Percentiles rank a stretch among this genome's conserved stretches.
These are phyloP conservation scores for Synanthedon myopaeformis DNA, from an alignment of 2,888 invertebrate genomes.

Conservation along the genomic window DNA sequence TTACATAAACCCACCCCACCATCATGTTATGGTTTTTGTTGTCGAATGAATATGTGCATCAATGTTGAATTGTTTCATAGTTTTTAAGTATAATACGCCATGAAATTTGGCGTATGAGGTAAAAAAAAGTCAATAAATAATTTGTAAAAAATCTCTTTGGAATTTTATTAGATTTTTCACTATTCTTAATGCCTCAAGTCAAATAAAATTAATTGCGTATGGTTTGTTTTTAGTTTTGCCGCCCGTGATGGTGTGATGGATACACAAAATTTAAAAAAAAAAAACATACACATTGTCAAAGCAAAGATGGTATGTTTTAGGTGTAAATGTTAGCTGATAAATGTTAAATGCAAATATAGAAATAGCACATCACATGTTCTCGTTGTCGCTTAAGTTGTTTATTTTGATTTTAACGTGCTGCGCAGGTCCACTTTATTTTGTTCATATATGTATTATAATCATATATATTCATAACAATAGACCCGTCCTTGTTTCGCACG, in stretches of 20 bases:
- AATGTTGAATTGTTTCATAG: too few species aligned
- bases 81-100: too few species aligned
- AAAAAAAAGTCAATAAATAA: not conserved
- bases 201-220: conserved; percentile 13
- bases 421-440: too few species aligned
- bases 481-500: too few species aligned
- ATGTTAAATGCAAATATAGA: conserved; percentile 22
- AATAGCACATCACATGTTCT: conserved; percentile 15
- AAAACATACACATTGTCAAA: conserved; percentile 21
- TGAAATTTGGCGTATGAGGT: too few species aligned
- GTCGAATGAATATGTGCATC: conserved; percentile 5
- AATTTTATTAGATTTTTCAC: not conserved
- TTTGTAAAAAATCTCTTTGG: not conserved
- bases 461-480: too few species aligned
- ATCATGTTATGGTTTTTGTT: conserved; percentile 18
- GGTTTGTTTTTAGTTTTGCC: conserved; percentile 61
- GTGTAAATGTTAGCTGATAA: conserved; percentile 24
- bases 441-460: too few species aligned
- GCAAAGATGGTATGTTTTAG: conserved; percentile 37
- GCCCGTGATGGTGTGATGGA: conserved; percentile 57
- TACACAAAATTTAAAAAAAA: conserved; percentile 22
- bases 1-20: conserved; percentile 60
- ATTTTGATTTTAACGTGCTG: not conserved
- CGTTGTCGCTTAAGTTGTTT: conserved; percentile 10
- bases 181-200: not conserved